Base-by-base conservation (phyloP, 2,888 invertebrate genomes). In the Anoplius nigerrimus region DNA sequence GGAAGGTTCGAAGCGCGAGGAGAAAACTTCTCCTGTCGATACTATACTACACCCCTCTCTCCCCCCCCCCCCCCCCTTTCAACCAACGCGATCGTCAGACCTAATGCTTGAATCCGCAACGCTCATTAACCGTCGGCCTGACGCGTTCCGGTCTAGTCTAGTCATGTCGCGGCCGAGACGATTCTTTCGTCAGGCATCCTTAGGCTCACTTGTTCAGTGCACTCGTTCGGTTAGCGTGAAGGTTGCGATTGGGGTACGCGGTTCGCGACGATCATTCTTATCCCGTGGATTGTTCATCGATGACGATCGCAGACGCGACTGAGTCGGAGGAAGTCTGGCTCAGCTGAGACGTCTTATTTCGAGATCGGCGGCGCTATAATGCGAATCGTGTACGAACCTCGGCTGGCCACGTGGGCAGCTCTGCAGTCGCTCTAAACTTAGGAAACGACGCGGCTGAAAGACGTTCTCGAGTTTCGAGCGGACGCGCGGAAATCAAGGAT, bases 401-500 rank as follows among this genome's bases (percentile, higher is more conserved):
- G 3, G n/a, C 22, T 56, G 48, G 54, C 69, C 70, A 70, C 67
- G 71, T 64, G 63, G 62, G 56, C 43, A 58, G 34, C 42, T 24
- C 34, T 53, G 22, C 51, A 59, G 43, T 54, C 21, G 18, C 61
- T 71, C 70, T 71, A 71, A 68, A 71, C 68, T 68, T 63, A 71
- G 68, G 63, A 62, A 55, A 54, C 43, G 21, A 34, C 46, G 22
- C 51, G 46, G 57, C 45, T 58, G 54, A 34, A 69, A 65, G 46
- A 70, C 43, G 48, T 59, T 60, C 27, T 21, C 43, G 21, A 8
- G 45, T 58, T 58, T 46, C 58, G 27, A 8, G n/a, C 48, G 11
- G 4, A 45, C 18, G 48, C 16, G 4, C n/a, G 5, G 2, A 16
- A 15, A n/a, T n/a, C 11, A 48, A 18, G 48, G 16, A 48, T 3